Base-by-base conservation (phyloP, 2,797 vertebrate species). In the Xerus rutilus region DNA sequence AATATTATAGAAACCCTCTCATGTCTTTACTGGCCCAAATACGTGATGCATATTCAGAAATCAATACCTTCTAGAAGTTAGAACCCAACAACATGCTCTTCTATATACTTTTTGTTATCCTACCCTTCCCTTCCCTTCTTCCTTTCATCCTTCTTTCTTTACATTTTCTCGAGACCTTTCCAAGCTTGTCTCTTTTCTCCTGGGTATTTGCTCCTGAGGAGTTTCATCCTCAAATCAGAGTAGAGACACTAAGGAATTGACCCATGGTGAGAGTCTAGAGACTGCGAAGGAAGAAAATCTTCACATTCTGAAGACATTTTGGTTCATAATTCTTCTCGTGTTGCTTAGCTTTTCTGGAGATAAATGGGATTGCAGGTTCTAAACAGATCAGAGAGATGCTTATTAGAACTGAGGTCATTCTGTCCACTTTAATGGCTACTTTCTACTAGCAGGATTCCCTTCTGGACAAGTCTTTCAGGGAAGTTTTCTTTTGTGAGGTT, bases 1-100 rank as follows among this genome's bases (percentile, higher is more conserved):
- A 96, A 97, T 96, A 98, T 96, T 97, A 86, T 73, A 90, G 96
- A 97, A 64, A 73, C 54, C 21, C 0, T 0, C 74, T 96, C 35
- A 35, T 64, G 84, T 0, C 0, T 96, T 88, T 86, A 57, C n/a
- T 87, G 87, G 96, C 74, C 30, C 30, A 92, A 93, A 93, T 93
- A 92, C 39, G 65, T n/a, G 32, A 67, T 20, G 2, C 5, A 28
- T 83, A 12, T 57, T 95, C 64, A 78, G 28, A 88, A 76, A 81
- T 95, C 45, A 89, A 64, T 86, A 54, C 32, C 12, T 74, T 85
- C 35, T 74, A 67, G 90, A 82, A 78, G 25, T 35, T 73, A 65
- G 30, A 90, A 14, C 18, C 54, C 45, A 72, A 30, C 7, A 54
- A 73, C 1, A 25, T 57, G 47, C 14, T 70, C 8, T 64, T 78